These are phyloP conservation scores for Drosophila subpulchrella DNA, from an alignment of 1,140 invertebrate species.

Conservation along the genomic window DNA sequence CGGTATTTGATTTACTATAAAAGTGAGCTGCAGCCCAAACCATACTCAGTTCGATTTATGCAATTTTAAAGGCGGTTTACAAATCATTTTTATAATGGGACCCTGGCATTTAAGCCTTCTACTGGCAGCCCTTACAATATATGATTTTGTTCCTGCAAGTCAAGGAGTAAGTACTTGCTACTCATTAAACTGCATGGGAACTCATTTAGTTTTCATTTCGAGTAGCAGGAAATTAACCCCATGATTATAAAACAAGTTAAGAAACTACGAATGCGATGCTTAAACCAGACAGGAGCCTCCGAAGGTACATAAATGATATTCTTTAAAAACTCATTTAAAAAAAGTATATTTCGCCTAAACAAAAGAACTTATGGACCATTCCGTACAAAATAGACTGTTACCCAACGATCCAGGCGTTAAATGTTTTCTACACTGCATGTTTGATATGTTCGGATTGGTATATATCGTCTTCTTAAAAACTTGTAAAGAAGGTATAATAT, in stretches of 20 bases:
- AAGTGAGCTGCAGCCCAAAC: conserved; percentile 13
- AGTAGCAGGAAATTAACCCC: conserved; percentile 55
- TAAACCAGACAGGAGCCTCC: conserved; percentile 52
- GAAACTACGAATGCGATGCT: conserved; percentile 58
- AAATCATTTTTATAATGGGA: conserved; percentile 29
- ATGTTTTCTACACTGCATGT: conserved; percentile 75
- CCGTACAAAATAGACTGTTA: conserved; percentile 29
- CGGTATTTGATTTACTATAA: conserved; percentile 36
- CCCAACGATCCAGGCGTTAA: conserved; percentile 55
- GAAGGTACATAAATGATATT: conserved; percentile 45
- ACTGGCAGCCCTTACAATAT: conserved; percentile 32
- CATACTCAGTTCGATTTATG: conserved; percentile 32
- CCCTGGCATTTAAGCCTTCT: conserved; percentile 19
- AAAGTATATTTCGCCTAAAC: background rate
- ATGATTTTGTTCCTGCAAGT: conserved; percentile 9
- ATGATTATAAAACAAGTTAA: conserved; percentile 56
- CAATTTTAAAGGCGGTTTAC: conserved; percentile 1
- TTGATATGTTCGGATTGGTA: conserved; percentile 75
- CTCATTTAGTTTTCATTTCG: background rate
- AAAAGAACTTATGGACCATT: conserved; percentile 19
- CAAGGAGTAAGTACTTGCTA: conserved; percentile 37
- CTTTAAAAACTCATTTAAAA: background rate
- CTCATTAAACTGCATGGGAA: background rate
- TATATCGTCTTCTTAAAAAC: background rate
- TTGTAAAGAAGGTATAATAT: background rate